Base-by-base conservation (phyloP, 2,113 vertebrate genomes). In the Semnornis frantzii region DNA sequence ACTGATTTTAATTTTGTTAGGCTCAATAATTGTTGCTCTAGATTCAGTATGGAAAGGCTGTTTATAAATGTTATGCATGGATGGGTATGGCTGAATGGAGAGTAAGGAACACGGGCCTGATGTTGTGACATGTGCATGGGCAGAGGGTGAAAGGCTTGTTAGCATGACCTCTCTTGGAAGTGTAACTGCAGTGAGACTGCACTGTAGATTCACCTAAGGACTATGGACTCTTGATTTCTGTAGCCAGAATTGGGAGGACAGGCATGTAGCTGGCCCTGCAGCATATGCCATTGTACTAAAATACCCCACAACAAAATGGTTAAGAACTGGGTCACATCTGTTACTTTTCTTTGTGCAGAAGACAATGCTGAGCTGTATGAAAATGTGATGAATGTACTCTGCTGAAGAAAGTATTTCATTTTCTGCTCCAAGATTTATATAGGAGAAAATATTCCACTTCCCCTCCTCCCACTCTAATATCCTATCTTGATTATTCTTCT, bases 301-400 rank as follows among this genome's bases (percentile, higher is more conserved):
- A 74, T 64, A 90, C 44, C 70, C n/a, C 65, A 46, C 39, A 81
- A 54, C 39, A 60, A 74, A 94, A 78, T 55, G 62, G 58, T 64
- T 64, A 77, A 94, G 87, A 96, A 95, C 69, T 91, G 89, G 94
- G 85, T 96, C 91, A 91, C 91, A 95, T 82, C 91, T 92, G 89
- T 84, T 94, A 90, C 59, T 90, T 84, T 92, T 87, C 68, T 91
- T 77, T 87, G 76, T 81, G 39, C 69, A 87, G 82, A 92, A 75
- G 54, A 95, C 88, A 92, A 91, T 92, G 79, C 76, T 81, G 79
- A 88, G 77, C 72, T 91, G 58, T 85, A 94, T 78, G 79, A 88
- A 91, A 95, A 89, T 48, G 37, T 54, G 69, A 92, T 69, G 89
- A 85, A 80, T 94, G 85, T 78, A 81, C 33, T 60, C 20, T 62